These are phyloP conservation scores for Rhyacophila evoluta DNA, from an alignment of 2,888 invertebrate genomes.

Conservation along the genomic window DNA sequence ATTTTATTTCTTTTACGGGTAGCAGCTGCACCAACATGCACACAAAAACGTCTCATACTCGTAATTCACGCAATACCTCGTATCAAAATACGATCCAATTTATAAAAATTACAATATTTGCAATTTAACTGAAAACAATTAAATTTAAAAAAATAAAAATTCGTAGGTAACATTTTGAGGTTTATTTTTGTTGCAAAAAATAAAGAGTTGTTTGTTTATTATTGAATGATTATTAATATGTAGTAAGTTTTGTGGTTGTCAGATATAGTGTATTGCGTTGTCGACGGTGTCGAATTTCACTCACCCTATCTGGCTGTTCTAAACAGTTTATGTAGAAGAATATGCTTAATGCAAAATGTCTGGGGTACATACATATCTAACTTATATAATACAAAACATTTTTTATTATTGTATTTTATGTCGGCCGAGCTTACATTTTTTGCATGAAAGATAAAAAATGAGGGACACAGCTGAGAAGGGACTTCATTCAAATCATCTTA, in stretches of 20 bases:
- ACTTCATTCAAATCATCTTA: slow-evolving; percentile 22
- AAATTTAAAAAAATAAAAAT: no score
- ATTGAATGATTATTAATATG: neutral
- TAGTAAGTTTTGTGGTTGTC: neutral
- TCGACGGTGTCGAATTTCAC: neutral
- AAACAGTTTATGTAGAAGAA: slow-evolving; percentile 15
- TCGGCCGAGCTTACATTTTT: neutral
- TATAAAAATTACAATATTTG: no score
- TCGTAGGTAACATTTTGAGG: no score
- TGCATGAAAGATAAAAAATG: slow-evolving; percentile 22
- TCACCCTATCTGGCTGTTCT: neutral
- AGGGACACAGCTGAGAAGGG: slow-evolving; percentile 1
- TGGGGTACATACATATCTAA: neutral
- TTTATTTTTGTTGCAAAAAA: no score
- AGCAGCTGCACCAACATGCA: slow-evolving; percentile 19
- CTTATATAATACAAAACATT: slow-evolving; percentile 10
- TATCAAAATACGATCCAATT: neutral
- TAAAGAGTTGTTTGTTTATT: no score
- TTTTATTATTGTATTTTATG: slow-evolving; percentile 10
- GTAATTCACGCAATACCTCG: neutral
- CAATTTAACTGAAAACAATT: no score
- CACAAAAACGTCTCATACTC: neutral
- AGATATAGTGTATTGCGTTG: neutral
- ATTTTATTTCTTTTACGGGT: neutral
- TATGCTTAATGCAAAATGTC: slow-evolving; percentile 22